Evolutionary conservation across 2,113 vertebrate species (phyloP).

Genomic region (Ictidomys tridecemlineatus): DNA sequence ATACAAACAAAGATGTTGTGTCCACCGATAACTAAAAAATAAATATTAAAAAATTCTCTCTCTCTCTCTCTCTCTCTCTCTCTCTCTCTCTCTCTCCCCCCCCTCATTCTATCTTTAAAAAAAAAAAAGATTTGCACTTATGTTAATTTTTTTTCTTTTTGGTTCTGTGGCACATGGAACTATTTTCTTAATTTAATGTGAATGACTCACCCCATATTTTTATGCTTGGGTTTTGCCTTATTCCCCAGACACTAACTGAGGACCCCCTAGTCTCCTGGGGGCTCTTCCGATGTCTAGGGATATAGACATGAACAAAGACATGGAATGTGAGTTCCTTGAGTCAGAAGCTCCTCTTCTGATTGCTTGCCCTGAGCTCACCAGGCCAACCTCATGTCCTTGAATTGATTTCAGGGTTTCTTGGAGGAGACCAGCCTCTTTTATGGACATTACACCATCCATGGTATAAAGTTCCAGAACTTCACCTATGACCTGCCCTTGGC

Average conservation of each 20-base stretch:
- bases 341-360: not conserved
- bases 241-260: not conserved
- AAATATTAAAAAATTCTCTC: too few species aligned
- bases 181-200: not conserved
- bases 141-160: slow-evolving; percentile 24
- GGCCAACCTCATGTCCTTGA: slow-evolving; percentile 59
- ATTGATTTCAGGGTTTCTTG: slow-evolving; percentile 93
- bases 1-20: too few species aligned
- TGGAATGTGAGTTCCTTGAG: not conserved
- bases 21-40: too few species aligned
- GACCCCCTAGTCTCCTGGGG: not conserved
- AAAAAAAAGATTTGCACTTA: not conserved
- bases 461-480: slow-evolving; percentile 82
- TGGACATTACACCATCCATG: slow-evolving; percentile 93
- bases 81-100: too few species aligned
- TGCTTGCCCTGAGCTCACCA: not conserved
- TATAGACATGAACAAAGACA: not conserved
- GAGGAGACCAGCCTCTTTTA: slow-evolving; percentile 97
- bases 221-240: not conserved
- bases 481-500: slow-evolving; percentile 94
- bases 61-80: too few species aligned
- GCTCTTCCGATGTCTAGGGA: not conserved
- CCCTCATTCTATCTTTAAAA: too few species aligned
- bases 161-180: not conserved
- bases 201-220: not conserved